phyloP scores from a whole-genome alignment of 2,113 vertebrate genomes.

The Psittacara wagleri region DNA sequence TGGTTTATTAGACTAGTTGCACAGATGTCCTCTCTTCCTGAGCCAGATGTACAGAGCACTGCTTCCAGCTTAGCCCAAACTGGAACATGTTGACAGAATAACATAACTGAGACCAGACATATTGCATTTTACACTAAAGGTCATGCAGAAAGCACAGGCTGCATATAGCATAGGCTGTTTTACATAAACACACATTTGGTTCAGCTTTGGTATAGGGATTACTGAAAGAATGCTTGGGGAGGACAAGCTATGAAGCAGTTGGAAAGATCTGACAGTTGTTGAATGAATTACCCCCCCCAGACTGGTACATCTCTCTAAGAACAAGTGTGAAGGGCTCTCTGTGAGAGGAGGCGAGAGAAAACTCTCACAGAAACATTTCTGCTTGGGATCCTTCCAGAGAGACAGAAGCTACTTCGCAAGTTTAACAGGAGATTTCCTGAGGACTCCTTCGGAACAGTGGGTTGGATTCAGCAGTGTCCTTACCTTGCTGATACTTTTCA shows the following conservation, averaged over 20 bases:
- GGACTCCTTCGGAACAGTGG: neutral
- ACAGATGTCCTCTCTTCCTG: constrained; percentile 66
- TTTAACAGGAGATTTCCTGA: neutral
- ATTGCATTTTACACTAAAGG: constrained; percentile 56
- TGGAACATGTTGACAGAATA: constrained; percentile 65
- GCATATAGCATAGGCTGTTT: constrained; percentile 56
- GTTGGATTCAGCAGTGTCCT: neutral
- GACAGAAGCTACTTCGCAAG: neutral
- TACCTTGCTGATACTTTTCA: neutral
- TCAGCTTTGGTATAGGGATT: constrained; percentile 46
- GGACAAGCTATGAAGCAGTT: constrained; percentile 25
- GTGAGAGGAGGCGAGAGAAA: constrained; percentile 18
- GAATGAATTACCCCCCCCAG: constrained; percentile 44
- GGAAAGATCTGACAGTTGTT: constrained; percentile 28
- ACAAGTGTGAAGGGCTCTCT: neutral
- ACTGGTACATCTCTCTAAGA: constrained; percentile 2
- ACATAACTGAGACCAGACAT: constrained; percentile 62
- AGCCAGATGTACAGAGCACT: constrained; percentile 59
- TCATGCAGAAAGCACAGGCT: constrained; percentile 44
- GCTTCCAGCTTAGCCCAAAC: constrained; percentile 64
- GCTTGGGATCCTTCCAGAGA: neutral
- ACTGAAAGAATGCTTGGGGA: constrained; percentile 35
- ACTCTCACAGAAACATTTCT: neutral
- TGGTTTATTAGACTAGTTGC: constrained; percentile 48
- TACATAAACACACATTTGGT: constrained; percentile 60